A percentile compares a stretch with the other conserved stretches of the same genome.
Conservation (phyloP, 1,140 invertebrate genomes). For the Trypoxylus dichotomus region DNA sequence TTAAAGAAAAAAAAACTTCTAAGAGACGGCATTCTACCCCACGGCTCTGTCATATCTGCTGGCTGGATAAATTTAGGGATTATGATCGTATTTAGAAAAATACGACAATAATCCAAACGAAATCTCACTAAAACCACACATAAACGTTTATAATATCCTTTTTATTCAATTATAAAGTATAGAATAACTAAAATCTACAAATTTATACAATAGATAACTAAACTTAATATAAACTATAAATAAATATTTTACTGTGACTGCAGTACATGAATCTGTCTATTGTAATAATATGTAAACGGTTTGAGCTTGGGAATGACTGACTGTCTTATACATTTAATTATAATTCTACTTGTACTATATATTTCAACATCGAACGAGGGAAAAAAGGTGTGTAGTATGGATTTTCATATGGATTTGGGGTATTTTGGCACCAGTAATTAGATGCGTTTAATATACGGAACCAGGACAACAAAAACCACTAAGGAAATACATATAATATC, state of each 20-base stretch:
- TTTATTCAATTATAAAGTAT: not conserved
- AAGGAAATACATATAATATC: not conserved
- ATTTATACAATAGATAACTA: not conserved
- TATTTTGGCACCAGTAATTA: not conserved
- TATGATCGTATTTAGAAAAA: not conserved
- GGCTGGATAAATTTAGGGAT: not conserved
- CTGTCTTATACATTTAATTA: not conserved
- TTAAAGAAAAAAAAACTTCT: not conserved
- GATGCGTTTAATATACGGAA: not conserved
- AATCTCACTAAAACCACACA: no score
- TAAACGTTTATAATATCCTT: not conserved
- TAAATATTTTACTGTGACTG: not conserved
- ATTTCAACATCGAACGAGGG: not conserved
- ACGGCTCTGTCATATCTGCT: not conserved
- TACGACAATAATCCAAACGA: not conserved
- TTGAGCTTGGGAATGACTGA: slow-evolving; percentile 5
- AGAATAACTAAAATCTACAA: not conserved
- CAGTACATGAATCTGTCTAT: not conserved
- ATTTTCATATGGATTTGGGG: not conserved
- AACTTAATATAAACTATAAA: not conserved
- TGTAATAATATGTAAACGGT: not conserved
- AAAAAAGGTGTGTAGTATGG: not conserved
- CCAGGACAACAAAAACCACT: not conserved
- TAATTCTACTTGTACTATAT: not conserved
- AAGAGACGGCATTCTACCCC: not conserved